These are phyloP conservation scores for Lindbergichthys nudifrons DNA, from an alignment of 2,797 vertebrate genomes.

Conservation along the genomic window DNA sequence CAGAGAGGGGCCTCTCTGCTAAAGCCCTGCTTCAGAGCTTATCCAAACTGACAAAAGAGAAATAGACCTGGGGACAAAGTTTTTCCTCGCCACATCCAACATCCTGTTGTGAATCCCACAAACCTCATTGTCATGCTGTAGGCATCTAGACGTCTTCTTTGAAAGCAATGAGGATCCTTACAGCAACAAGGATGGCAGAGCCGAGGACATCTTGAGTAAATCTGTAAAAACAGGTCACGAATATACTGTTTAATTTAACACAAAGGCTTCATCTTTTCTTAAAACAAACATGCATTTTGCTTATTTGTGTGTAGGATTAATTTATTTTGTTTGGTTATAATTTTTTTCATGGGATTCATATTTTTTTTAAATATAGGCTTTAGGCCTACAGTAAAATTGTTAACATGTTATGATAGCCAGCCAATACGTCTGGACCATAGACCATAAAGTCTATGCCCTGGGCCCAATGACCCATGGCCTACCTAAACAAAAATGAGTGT, in stretches of 20 bases:
- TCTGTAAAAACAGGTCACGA: too few relatives aligned
- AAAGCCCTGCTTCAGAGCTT: slow-evolving; percentile 23
- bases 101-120: slow-evolving; percentile 30
- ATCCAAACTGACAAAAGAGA: slow-evolving; percentile 52
- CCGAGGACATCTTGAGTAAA: background rate
- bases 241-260: background rate
- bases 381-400: too few relatives aligned
- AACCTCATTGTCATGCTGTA: slow-evolving; percentile 17
- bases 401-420: too few relatives aligned
- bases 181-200: background rate
- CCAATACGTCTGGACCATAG: too few relatives aligned
- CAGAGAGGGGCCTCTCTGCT: slow-evolving; percentile 1
- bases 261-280: background rate
- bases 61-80: slow-evolving; percentile 43
- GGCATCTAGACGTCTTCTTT: slow-evolving; percentile 8
- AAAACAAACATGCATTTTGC: background rate
- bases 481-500: too few relatives aligned
- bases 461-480: too few relatives aligned
- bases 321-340: too few relatives aligned
- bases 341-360: too few relatives aligned
- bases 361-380: too few relatives aligned
- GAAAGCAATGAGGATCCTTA: background rate
- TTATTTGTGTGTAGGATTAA: too few relatives aligned
- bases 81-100: slow-evolving; percentile 23
- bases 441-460: too few relatives aligned